These are phyloP conservation scores for Drosophila picticornis DNA, from an alignment of 2,888 invertebrate genomes.

Conservation along the genomic window DNA sequence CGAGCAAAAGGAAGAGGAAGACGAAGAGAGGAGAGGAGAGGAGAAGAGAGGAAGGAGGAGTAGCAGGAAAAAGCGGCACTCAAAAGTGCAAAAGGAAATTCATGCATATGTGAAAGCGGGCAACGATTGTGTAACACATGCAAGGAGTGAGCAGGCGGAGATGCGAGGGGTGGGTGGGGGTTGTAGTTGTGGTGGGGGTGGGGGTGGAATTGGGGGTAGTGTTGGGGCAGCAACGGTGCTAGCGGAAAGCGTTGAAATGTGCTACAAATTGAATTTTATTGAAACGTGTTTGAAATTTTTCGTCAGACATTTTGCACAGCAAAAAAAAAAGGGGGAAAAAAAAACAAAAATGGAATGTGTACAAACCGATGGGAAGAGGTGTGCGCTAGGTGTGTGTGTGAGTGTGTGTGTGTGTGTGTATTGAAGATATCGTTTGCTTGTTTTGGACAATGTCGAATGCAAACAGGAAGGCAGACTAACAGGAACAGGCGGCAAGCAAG, in stretches of 20 bases:
- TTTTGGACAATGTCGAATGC: constrained; percentile 72
- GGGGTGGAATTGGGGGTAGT: neutral
- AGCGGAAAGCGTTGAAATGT: constrained; percentile 80
- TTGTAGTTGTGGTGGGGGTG: neutral
- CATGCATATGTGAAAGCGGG: constrained; percentile 75
- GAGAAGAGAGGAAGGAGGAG: neutral
- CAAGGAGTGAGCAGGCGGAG: neutral
- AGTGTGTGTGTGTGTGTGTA: neutral
- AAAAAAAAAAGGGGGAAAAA: constrained; percentile 1
- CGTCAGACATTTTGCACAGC: constrained; percentile 57
- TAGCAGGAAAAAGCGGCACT: constrained; percentile 20
- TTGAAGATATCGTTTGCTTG: constrained; percentile 61
- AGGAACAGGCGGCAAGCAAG: constrained; percentile 45
- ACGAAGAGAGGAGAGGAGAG: too few relatives aligned
- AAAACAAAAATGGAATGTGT: neutral
- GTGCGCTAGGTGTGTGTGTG: constrained; percentile 1
- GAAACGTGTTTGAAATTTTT: constrained; percentile 82
- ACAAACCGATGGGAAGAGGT: neutral
- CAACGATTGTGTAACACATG: constrained; percentile 13
- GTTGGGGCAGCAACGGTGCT: constrained; percentile 29
- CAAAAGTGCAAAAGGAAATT: constrained; percentile 78
- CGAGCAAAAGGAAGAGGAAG: neutral
- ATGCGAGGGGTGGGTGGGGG: neutral
- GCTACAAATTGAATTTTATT: constrained; percentile 81
- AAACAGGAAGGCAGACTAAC: constrained; percentile 43